Evolutionary conservation across 2,888 invertebrate species (phyloP), one percentile per base, ranked within the genome.

Genomic region (Lithophane semibrunnea): DNA sequence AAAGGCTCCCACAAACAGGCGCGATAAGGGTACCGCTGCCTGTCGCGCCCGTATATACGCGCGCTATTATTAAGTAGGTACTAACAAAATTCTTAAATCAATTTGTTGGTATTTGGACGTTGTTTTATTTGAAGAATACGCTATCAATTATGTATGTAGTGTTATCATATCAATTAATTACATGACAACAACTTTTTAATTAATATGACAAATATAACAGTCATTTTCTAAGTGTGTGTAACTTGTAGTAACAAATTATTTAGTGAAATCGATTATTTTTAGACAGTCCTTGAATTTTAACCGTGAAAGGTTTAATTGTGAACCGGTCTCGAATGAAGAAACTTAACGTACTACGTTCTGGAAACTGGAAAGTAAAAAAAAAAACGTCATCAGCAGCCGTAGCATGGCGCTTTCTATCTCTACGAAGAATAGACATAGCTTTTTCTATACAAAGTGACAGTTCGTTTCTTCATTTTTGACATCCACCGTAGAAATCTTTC

Each of bases 261-360:
- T n/a, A 47, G 49, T 52, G 52, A 79, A 66, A 79, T 66, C 44
- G 58, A 60, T 77, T 8, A 49, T 69, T 68, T 24, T 54, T 49
- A 21, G 37, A 21, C 13, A 21, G 16, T 21, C 52, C 72, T 79
- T 61, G 72, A 60, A 18, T 60, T 65, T 47, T 18, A 77, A 66
- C 44, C 24, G 58, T 71, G 44, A 47, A 52, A 71, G 24, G n/a
- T 52, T 16, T 42, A n/a, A 71, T 58, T 52, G n/a, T 13, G 0
- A 78, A 71, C 79, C 65, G 65, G 65, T 60, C 13, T 71, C 13
- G 16, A 18, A 64, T 73, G 9, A 52, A 52, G 49, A 56, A 64
- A 64, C 49, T 77, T 64, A 24, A 67, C 4, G 21, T 52, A 21
- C 9, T 9, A 5, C 4, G 18, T 78, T 64, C 42, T 69, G 16